Evolutionary conservation across 2,113 vertebrate species (phyloP).

Genomic region (Kobus ellipsiprymnus): DNA sequence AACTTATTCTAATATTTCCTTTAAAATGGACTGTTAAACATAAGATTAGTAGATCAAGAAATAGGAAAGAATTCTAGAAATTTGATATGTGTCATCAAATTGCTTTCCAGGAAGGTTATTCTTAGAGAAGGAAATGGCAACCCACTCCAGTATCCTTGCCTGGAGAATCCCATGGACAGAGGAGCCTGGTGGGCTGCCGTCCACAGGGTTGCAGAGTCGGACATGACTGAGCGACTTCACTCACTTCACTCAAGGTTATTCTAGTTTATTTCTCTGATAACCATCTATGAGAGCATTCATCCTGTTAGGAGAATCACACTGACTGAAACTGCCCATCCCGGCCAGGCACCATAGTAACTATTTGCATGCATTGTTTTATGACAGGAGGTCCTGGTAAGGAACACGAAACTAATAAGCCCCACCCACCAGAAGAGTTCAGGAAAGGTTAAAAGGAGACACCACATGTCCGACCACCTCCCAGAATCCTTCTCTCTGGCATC

Average conservation of each 20-base stretch:
- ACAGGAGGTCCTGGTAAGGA: background rate
- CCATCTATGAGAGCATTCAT: background rate
- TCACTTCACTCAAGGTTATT: background rate
- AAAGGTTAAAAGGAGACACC: background rate
- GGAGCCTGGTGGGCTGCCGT: no score
- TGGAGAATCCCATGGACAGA: no score
- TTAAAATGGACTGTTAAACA: conserved; percentile 15
- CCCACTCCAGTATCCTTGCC: no score
- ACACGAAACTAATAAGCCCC: background rate
- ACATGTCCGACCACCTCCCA: background rate
- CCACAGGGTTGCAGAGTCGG: no score
- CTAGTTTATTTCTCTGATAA: background rate
- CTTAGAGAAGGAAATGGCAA: no score
- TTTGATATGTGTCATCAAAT: background rate
- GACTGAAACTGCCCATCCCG: background rate
- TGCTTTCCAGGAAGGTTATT: background rate
- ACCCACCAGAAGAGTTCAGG: background rate
- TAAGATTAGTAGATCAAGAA: background rate
- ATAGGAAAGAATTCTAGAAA: background rate
- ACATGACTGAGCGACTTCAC: no score
- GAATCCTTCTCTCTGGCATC: background rate
- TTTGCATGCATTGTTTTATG: background rate
- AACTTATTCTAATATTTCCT: background rate
- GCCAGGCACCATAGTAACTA: background rate
- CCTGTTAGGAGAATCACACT: background rate